Conservation (phyloP, 2,888 invertebrate genomes). For the Priocnemis perturbator region DNA sequence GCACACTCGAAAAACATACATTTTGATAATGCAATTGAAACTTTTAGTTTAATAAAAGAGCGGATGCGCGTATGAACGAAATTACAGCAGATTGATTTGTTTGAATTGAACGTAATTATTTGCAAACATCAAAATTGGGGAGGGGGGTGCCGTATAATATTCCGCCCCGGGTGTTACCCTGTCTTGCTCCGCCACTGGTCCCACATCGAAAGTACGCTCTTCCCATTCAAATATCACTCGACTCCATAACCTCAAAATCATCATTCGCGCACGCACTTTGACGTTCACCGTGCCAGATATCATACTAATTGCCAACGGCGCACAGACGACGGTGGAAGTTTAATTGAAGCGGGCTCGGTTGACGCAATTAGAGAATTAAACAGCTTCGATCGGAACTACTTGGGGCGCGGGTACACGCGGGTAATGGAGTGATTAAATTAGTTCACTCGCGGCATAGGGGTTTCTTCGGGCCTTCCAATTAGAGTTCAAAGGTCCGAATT, state of each 20-base stretch:
- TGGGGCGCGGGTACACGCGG: conserved; percentile 2
- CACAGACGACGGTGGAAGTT: conserved; percentile 7
- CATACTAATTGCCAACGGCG: background rate
- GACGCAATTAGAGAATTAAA: conserved; percentile 3
- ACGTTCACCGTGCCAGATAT: too few relatives aligned
- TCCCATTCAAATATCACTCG: background rate
- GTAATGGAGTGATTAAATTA: conserved; percentile 39
- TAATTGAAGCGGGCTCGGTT: background rate
- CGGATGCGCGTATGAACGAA: too few relatives aligned
- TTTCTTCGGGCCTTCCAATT: conserved; percentile 43
- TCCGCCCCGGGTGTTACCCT: too few relatives aligned
- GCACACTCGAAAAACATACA: too few relatives aligned
- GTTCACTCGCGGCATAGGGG: conserved; percentile 36
- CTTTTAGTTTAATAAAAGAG: too few relatives aligned
- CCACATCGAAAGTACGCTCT: too few relatives aligned
- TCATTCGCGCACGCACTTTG: background rate
- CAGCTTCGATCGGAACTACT: background rate
- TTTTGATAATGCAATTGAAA: too few relatives aligned
- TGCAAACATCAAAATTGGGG: too few relatives aligned
- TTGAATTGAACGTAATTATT: too few relatives aligned
- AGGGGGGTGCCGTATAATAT: too few relatives aligned
- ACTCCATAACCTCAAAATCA: background rate
- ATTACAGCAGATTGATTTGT: too few relatives aligned
- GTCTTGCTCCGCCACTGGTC: too few relatives aligned
- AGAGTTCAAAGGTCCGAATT: conserved; percentile 42